Base-by-base conservation (phyloP, 2,888 invertebrate genomes). In the Ferdinandea cuprea region DNA sequence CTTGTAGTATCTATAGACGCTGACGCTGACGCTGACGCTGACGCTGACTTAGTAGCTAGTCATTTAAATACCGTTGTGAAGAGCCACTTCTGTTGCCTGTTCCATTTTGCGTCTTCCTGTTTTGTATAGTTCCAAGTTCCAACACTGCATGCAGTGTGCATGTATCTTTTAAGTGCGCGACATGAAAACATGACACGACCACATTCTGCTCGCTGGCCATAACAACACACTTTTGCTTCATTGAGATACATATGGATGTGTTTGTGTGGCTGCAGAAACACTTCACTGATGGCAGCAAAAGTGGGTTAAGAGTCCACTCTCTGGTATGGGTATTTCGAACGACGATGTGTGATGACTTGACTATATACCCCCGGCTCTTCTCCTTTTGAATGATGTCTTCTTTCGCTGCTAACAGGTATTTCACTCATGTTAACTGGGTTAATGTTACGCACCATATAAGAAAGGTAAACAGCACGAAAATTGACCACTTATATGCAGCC, bases 231-330 rank as follows among this genome's bases (percentile, higher is more conserved):
- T 37, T 74, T 37, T 74, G 63, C 63, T 69, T 76, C 63, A 71
- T 71, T 77, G 80, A 76, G 65, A 50, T 54, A 65, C 58, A 65
- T 37, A 40, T 63, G 25, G 17, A 52, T 40, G 30, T 44, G 42
- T 52, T 35, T 30, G 13, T 48, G 17, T 11, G 6, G 46, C 37
- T 44, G 21, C 50, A 59, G 42, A 40, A 59, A 30, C 25, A 54
- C 63, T 48, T 28, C 63, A 37, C 35, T 28, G 61, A n/a, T 54
- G 15, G 25, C n/a, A n/a, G n/a, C n/a, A n/a, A 42, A 83, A 78
- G 56, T 83, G 78, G 83, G 83, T 83, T 83, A 83, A 78, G 68
- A 83, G 83, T 78, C 78, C 81, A 81, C 54, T 77, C 59, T 63
- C n/a, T n/a, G n/a, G n/a, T n/a, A n/a, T n/a, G n/a, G n/a, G n/a